These are phyloP conservation scores for Amiota mariae DNA, from an alignment of 2,888 invertebrate species.

Conservation along the genomic window DNA sequence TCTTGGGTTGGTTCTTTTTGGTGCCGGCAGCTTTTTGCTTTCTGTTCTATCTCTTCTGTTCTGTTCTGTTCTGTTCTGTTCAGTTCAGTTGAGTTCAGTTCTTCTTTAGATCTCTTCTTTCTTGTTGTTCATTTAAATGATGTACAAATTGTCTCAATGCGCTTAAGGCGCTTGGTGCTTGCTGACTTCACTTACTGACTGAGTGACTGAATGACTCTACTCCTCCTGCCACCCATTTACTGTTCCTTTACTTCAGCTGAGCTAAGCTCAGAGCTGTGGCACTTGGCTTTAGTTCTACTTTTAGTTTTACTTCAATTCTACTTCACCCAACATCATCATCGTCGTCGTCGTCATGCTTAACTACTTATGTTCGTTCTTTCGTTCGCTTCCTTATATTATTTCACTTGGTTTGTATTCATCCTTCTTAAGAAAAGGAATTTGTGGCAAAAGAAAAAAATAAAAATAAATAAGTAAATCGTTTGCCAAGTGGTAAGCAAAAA, in stretches of 20 bases:
- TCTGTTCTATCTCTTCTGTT: constrained; percentile 10
- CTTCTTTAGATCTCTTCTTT: constrained; percentile 26
- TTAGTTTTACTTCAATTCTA: background rate
- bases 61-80: background rate
- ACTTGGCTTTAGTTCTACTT: constrained; percentile 20
- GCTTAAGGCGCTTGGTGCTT: constrained; percentile 47
- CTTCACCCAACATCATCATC: background rate
- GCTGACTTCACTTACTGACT: background rate
- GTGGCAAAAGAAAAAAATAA: background rate
- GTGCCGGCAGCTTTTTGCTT: constrained; percentile 16
- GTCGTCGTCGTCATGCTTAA: constrained; percentile 3
- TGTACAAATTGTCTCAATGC: constrained; percentile 55
- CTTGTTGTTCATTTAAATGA: constrained; percentile 52
- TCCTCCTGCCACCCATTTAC: background rate
- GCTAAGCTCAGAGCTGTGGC: background rate
- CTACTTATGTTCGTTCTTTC: constrained; percentile 9
- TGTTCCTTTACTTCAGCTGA: background rate
- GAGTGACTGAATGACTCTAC: background rate
- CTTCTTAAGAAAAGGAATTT: background rate
- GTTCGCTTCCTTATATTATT: background rate
- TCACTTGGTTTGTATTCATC: background rate
- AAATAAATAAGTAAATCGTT: background rate
- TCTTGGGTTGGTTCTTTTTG: constrained; percentile 22
- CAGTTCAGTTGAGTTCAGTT: too few relatives aligned
- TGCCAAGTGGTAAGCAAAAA: constrained; percentile 3